Evolutionary conservation across 2,888 invertebrate genomes (phyloP).

Genomic region (Lasioglossum malachurum): DNA sequence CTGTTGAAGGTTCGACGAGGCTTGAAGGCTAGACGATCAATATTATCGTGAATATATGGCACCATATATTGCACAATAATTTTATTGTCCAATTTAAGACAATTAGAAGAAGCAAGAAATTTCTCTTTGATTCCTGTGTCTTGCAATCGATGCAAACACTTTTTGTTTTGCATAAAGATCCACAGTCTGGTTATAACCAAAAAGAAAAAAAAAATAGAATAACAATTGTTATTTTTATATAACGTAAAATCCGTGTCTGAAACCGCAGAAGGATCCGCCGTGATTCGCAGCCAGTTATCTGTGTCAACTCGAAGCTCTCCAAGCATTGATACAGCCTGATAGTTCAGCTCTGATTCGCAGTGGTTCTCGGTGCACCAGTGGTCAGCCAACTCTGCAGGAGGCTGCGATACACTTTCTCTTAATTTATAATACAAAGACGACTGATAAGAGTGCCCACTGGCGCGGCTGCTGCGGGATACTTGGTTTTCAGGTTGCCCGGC

Average conservation of each 20-base stretch:
- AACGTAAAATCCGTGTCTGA: neutral
- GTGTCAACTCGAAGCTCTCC: constrained; percentile 74
- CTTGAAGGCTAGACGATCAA: no score
- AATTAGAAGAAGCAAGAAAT: no score
- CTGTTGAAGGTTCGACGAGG: no score
- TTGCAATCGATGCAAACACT: no score
- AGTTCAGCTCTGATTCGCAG: constrained; percentile 81
- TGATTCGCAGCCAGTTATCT: constrained; percentile 60
- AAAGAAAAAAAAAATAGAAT: no score
- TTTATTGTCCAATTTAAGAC: no score
- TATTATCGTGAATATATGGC: no score
- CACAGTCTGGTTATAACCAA: no score
- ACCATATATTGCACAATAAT: no score
- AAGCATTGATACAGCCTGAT: constrained; percentile 77
- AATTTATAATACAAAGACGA: constrained; percentile 71
- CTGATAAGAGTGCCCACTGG: constrained; percentile 60
- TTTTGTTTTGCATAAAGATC: no score
- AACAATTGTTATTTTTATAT: no score
- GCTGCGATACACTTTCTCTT: constrained; percentile 76
- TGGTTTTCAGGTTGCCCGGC: constrained; percentile 28
- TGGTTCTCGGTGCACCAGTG: constrained; percentile 41
- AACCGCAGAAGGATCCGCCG: constrained; percentile 1
- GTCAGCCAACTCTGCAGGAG: constrained; percentile 36
- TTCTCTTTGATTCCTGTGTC: no score
- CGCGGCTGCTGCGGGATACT: constrained; percentile 24